Evolutionary conservation across 30 jellyfish, hydroid and myxozoan species (phyloP), one percentile per base, ranked within the genome.

Genomic region (Hydra vulgaris): DNA sequence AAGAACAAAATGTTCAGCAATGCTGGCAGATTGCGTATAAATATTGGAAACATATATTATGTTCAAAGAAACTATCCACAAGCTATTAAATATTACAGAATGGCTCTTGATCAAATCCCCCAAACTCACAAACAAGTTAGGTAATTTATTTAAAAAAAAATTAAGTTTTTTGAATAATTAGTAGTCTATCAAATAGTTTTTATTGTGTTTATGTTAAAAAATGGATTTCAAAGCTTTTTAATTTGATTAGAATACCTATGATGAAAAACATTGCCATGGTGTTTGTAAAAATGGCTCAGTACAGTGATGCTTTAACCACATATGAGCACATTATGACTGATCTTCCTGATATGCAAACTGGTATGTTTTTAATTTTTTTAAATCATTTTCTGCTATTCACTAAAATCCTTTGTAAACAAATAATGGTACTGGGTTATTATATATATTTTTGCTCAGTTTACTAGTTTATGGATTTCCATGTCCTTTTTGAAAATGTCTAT

Each of bases 1-100:
- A 88, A 94, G 82, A 94, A 94, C 78, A 94, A 94, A 82, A 94
- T 94, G 99, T 94, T 94, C 55, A 94, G 99, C 79, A 94, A 88
- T 71, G 98, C 98, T 8, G 98, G 98, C 1, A 82, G 98, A 27
- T 85, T 92, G 7, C 80, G 98, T 56, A 89, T 92, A 8, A 92
- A 92, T 74, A 87, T 92, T 86, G 98, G 98, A 15, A 92, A 92
- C 66, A 84, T 92, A 21, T 92, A 79, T 52, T 92, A 69, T 78
- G 96, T 75, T 26, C 98, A 92, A 74, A 70, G 96, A 77, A 92
- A 92, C 78, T 87, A 81, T 82, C 80, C 98, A n/a, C 96, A 92
- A 40, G 95, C 98, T 0, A 84, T 92, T 79, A 92, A 92, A 77
- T 95, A 84, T 73, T 94, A 94, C 79, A 66, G 99, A 71, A 94